phyloP scores from a whole-genome alignment of 2,113 vertebrate genomes.

The Panthera leo region DNA sequence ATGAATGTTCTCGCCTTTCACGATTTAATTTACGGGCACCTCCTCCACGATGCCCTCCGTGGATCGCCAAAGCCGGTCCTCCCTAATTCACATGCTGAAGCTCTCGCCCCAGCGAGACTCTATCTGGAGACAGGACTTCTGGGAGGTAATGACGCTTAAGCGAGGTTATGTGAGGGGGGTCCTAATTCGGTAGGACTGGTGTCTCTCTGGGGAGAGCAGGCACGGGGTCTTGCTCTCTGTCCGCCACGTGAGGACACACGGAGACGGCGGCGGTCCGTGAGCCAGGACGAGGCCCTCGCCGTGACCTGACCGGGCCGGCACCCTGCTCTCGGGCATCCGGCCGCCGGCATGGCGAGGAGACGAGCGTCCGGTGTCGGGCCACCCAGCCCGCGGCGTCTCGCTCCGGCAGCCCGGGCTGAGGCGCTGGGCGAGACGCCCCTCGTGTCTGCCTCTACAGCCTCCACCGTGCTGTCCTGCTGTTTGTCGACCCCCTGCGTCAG shows the following conservation, averaged over 20 bases:
- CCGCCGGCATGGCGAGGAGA: too few relatives aligned
- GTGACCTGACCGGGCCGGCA: accelerated
- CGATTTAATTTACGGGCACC: accelerated
- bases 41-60: neutral
- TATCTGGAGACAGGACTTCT: neutral
- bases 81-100: neutral
- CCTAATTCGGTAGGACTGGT: neutral
- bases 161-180: neutral
- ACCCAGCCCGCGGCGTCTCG: accelerated
- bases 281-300: neutral
- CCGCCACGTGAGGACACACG: accelerated
- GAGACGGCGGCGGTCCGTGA: accelerated
- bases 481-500: neutral
- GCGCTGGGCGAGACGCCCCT: neutral
- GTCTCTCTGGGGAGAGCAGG: neutral
- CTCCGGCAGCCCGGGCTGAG: neutral
- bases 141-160: too few relatives aligned
- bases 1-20: accelerated
- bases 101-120: neutral
- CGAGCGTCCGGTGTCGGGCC: accelerated
- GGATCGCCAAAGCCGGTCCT: neutral
- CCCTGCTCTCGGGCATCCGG: neutral
- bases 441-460: accelerated
- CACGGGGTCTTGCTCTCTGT: neutral
- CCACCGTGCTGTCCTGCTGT: accelerated